Base-by-base conservation (phyloP, 2,888 invertebrate species). In the Tribolium freemani region DNA sequence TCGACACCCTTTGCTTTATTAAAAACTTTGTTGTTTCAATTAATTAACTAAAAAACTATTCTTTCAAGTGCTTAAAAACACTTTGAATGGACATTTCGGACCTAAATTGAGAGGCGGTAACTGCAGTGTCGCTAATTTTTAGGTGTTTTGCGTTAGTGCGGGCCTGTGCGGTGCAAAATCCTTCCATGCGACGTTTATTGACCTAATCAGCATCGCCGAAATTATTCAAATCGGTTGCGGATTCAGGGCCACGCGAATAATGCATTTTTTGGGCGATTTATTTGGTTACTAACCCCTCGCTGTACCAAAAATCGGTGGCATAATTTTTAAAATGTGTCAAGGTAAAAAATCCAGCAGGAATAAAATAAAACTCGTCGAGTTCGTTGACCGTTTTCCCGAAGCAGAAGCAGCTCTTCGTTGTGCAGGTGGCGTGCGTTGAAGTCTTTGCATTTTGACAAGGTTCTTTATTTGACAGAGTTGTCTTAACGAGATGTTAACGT, bases 361-460 rank as follows among this genome's bases (percentile, higher is more conserved):
- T 64, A 64, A 64, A 53, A 21, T 64, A 64, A 51, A 10, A 44
- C n/a, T n/a, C 53, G 64, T 20, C 45, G 21, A 50, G 72, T 72
- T 72, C 72, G 60, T 68, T 72, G 72, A 72, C 72, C 72, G 68
- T 64, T 67, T 66, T 56, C 56, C 64, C 53, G 16, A 16, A 16
- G 16, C 16, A 16, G 16, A 1, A 16, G 16, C 16, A 16, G 16
- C 16, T 16, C 16, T 1, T 16, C 16, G 16, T 16, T 16, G 46
- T 60, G 72, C 72, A 72, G 72, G 68, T 72, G 72, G 61, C 56
- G 38, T 68, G 61, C 13, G 11, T 11, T 57, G 50, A 53, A 66
- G 67, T 64, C 71, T 68, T 68, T 72, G 67, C 72, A 60, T 71
- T 71, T 72, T 68, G 68, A 72, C 68, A 72, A 72, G 50, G 60